phyloP scores from a whole-genome alignment of 2,888 invertebrate genomes.

The Leptopilina syphax region DNA sequence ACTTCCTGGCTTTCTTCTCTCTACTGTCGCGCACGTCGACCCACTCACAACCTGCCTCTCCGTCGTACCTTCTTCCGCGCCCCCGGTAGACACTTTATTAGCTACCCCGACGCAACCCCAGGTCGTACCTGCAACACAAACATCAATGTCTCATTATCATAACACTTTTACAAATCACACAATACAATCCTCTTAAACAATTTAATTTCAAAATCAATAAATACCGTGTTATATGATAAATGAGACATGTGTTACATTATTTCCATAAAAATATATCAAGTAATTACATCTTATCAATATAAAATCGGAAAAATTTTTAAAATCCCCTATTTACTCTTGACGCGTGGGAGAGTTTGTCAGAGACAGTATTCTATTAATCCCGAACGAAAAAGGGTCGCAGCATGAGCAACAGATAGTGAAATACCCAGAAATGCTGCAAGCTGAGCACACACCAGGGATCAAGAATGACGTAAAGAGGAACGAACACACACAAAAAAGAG shows the following conservation, averaged over 20 bases:
- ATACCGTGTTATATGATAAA: no score
- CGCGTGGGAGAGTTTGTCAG: constrained; percentile 43
- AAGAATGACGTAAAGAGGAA: constrained; percentile 47
- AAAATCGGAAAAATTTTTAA: constrained; percentile 11
- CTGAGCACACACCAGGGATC: constrained; percentile 70
- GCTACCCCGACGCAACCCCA: constrained; percentile 75
- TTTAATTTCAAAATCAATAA: no score
- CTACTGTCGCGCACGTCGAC: constrained; percentile 57
- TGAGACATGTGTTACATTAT: no score
- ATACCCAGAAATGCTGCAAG: constrained; percentile 71
- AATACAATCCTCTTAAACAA: no score
- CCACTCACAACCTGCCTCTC: constrained; percentile 54
- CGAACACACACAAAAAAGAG: constrained; percentile 58
- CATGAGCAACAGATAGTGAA: constrained; percentile 64
- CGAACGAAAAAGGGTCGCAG: constrained; percentile 64
- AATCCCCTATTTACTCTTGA: not conserved
- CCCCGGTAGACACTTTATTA: constrained; percentile 66
- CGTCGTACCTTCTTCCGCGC: constrained; percentile 60
- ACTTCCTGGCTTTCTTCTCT: constrained; percentile 61
- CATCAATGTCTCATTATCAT: constrained; percentile 15
- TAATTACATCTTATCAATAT: not conserved
- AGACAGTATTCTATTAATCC: constrained; percentile 66
- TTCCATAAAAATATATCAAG: no score
- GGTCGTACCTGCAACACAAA: constrained; percentile 72
- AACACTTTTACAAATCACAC: no score